Evolutionary conservation across 2,797 vertebrate genomes (phyloP).

Genomic region (Loriculus beryllinus): DNA sequence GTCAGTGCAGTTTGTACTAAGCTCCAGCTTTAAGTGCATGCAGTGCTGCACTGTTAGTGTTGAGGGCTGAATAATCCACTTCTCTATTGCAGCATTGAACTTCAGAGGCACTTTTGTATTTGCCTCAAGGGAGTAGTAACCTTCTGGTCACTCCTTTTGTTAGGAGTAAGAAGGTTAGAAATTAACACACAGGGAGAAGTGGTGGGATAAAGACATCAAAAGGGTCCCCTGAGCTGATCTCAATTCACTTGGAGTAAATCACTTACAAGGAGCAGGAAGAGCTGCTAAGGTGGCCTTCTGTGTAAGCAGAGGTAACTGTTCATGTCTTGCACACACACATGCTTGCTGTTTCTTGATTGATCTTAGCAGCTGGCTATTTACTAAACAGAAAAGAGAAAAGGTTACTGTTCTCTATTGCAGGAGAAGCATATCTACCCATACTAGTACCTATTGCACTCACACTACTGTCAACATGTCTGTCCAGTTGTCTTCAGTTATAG

Average conservation of each 20-base stretch:
- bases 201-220: neutral
- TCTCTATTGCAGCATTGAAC: neutral
- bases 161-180: neutral
- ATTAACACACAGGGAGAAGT: neutral
- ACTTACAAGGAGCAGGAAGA: neutral
- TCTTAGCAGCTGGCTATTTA: neutral
- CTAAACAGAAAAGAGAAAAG: neutral
- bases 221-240: neutral
- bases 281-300: neutral
- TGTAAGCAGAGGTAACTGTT: neutral
- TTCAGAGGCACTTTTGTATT: neutral
- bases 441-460: neutral
- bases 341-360: neutral
- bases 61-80: neutral
- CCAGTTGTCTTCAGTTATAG: neutral
- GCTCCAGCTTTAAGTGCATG: fast-evolving
- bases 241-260: neutral
- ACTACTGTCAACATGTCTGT: neutral
- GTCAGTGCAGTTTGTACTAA: neutral
- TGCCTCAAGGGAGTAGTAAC: neutral
- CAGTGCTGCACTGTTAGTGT: neutral
- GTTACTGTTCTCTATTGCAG: neutral
- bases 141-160: neutral
- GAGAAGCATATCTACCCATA: neutral
- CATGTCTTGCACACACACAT: neutral